Base-by-base conservation (phyloP, 2,888 invertebrate species). In the Oscheius sp. region DNA sequence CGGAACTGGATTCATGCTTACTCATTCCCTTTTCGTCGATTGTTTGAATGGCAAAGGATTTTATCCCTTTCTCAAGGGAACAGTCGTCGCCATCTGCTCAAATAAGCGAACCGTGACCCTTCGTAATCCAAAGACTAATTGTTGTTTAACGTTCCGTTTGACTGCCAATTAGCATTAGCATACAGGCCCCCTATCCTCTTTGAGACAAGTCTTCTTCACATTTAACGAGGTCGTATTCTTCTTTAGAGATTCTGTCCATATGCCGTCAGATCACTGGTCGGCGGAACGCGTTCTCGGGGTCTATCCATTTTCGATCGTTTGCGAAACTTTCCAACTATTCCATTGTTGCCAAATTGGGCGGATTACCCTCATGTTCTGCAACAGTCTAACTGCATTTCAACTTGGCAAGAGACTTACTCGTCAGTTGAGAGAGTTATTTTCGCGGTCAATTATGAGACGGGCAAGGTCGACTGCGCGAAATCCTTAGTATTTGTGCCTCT, bases 401-500 rank as follows among this genome's bases (percentile, higher is more conserved):
- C 12, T 48, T 48, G 48, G 4, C 20, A 25, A 20, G 48, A 23
- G 48, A 23, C 48, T n/a, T 12, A 4, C 5, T 15, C 15, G 42
- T n/a, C 42, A 17, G 48, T 25, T 23, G 25, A 25, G 48, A 48
- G 57, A 50, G 64, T 33, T 64, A 64, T 64, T 64, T 48, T 50
- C 50, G 52, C 64, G 48, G 64, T 64, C 64, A 64, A 64, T 64
- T 64, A 64, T 64, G 50, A 50, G 64, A 33, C 64, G 23, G 42
- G 64, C 64, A 64, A 50, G 64, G 64, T 64, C 64, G 64, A 34
- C 64, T 17, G 61, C 61, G 61, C 61, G 45, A 61, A 61, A 61
- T 61, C 45, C 61, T 61, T 61, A 61, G 61, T 61, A 61, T 61
- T 61, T 61, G 61, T 61, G 42, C 61, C 61, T 61, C 61, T 61